phyloP scores from a whole-genome alignment of 2,113 vertebrate genomes.

The Alces alces region DNA sequence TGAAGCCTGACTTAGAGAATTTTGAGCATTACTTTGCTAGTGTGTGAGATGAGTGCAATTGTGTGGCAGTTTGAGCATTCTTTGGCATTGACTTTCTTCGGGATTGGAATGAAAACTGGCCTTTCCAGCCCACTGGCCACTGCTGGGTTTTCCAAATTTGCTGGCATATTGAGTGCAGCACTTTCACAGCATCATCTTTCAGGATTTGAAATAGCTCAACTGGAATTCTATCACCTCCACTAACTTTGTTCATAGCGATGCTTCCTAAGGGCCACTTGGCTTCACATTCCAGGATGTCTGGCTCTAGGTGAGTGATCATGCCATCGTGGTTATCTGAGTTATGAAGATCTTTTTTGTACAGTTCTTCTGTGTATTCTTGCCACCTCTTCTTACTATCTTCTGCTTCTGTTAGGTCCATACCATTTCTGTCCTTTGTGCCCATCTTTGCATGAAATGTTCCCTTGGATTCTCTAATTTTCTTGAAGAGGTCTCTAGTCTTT shows the following conservation, averaged over 20 bases:
- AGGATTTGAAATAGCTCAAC: not conserved
- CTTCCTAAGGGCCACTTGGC: not conserved
- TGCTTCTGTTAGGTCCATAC: not conserved
- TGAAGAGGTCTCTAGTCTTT: not conserved
- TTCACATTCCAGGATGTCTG: not conserved
- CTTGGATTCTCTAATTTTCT: not conserved
- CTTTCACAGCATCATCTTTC: not conserved
- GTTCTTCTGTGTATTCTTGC: not conserved
- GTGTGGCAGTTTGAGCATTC: not conserved
- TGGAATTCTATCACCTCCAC: not conserved
- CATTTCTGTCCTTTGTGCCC: not conserved
- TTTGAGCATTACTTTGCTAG: no score
- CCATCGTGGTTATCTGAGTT: not conserved
- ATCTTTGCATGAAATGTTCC: not conserved
- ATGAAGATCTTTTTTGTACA: not conserved
- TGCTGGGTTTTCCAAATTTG: not conserved
- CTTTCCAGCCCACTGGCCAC: rapidly evolving
- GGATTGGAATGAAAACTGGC: not conserved
- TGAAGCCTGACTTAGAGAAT: no score
- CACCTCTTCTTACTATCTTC: not conserved
- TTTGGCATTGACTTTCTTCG: not conserved
- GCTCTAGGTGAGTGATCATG: not conserved
- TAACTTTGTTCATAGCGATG: not conserved
- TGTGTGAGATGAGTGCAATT: no score
- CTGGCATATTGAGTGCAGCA: not conserved